Percentiles rank a stretch among this genome's conserved stretches.
Conservation (phyloP, 2,888 invertebrate species). For the Seira ritae region DNA sequence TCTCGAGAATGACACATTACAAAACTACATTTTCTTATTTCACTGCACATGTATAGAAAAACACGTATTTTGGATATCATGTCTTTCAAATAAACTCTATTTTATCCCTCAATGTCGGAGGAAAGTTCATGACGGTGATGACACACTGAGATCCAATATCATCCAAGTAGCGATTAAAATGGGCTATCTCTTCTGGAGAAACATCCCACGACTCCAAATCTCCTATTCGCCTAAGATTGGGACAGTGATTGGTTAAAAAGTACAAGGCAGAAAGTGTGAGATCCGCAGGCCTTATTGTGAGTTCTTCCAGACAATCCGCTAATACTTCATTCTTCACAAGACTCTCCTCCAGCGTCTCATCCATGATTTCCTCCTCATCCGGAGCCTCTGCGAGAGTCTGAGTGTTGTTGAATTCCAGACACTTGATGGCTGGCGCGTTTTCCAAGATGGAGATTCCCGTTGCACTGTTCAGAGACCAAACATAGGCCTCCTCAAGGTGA, state of each 20-base stretch:
- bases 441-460: conserved; percentile 44
- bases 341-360: conserved; percentile 18
- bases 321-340: conserved; percentile 22
- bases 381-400: neutral
- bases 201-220: conserved; percentile 60
- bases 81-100: neutral
- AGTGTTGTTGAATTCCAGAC: conserved; percentile 53
- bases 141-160: conserved; percentile 49
- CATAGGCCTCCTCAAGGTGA: conserved; percentile 39
- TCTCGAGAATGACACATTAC: too few species aligned
- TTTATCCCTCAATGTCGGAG: conserved; percentile 24
- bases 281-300: conserved; percentile 44
- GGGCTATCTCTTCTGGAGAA: conserved; percentile 20
- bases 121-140: conserved; percentile 58
- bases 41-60: too few species aligned
- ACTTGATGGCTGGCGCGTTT: conserved; percentile 38
- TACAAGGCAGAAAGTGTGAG: conserved; percentile 24
- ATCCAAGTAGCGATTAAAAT: conserved; percentile 47
- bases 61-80: too few species aligned
- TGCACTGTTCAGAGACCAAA: conserved; percentile 47
- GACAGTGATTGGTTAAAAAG: conserved; percentile 28
- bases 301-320: conserved; percentile 20
- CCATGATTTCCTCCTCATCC: conserved; percentile 11
- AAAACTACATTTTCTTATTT: too few species aligned
- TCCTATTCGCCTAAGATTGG: conserved; percentile 46